These are phyloP conservation scores for Melieria crassipennis DNA, from an alignment of 2,888 invertebrate genomes.

Conservation along the genomic window DNA sequence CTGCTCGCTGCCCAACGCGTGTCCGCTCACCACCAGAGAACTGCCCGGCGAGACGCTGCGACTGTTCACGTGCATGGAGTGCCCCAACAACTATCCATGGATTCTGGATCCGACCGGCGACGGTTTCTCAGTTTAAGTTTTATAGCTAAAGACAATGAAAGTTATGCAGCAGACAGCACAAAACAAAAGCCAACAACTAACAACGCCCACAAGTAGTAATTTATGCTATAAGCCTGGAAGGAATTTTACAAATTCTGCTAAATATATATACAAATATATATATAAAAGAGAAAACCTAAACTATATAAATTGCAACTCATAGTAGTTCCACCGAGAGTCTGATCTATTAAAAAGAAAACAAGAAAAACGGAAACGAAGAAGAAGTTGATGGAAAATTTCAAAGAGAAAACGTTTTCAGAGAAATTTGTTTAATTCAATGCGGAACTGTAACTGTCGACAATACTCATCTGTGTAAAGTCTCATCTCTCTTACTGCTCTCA, in stretches of 20 bases:
- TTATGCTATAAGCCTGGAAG: constrained; percentile 37
- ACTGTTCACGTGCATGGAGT: constrained; percentile 95
- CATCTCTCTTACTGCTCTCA: constrained; percentile 24
- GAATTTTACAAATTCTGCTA: constrained; percentile 40
- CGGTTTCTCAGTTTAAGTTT: constrained; percentile 80
- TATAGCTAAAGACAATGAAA: constrained; percentile 17
- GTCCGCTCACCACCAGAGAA: constrained; percentile 88
- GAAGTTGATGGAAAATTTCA: constrained; percentile 30
- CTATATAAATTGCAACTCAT: constrained; percentile 51
- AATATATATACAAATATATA: neutral
- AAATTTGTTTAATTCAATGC: constrained; percentile 29
- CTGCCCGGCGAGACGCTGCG: constrained; percentile 91
- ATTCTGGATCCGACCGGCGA: constrained; percentile 94
- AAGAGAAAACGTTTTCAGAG: constrained; percentile 31
- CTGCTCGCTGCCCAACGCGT: constrained; percentile 91
- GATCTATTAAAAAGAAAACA: constrained; percentile 56
- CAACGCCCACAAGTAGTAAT: constrained; percentile 28
- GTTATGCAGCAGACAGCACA: too few species aligned
- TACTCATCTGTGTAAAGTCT: constrained; percentile 35
- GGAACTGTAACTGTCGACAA: constrained; percentile 36
- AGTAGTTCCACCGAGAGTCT: constrained; percentile 67
- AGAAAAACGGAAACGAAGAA: constrained; percentile 36
- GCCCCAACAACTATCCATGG: constrained; percentile 96
- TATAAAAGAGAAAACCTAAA: neutral
- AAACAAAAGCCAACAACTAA: neutral